Base-by-base conservation (phyloP, 2,797 vertebrate species). In the Babyrousa celebensis region DNA sequence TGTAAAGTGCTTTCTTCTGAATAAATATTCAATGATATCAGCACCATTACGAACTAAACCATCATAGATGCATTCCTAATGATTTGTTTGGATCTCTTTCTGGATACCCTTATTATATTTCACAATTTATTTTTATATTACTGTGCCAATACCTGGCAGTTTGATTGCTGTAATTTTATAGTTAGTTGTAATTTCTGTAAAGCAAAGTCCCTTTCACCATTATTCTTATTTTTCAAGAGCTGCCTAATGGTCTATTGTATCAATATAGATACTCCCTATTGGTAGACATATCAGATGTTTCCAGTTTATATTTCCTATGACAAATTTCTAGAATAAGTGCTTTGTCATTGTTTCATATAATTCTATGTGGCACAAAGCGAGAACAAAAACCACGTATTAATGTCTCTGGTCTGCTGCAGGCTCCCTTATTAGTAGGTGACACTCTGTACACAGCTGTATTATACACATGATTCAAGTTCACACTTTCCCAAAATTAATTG, bases 51-150 rank as follows among this genome's bases (percentile, higher is more conserved):
- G 54, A 86, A 83, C 21, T 29, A 88, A 95, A 62, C 6, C 32
- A 87, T 32, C 6, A 67, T 21, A 68, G 7, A 78, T 65, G 62
- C 40, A 80, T 82, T 96, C 23, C 65, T 79, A n/a, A 83, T 40
- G 32, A 70, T 63, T 78, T 90, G 58, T 60, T 48, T 85, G 16
- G 14, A 74, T 94, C 23, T 75, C 23, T 52, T 68, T 96, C 40
- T 86, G 16, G 40, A 54, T 4, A 60, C 92, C 70, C 17, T 63
- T 63, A 75, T 43, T 89, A 27, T 85, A 29, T 86, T 70, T 72
- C 75, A 71, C 87, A 71, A 62, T 65, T 94, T 85, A 48, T 83
- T 86, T 65, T 94, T 70, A 79, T 85, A 94, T 84, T 75, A 54
- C 17, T 90, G 0, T 84, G 32, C 21, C 62, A 87, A 48, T 77